These are phyloP conservation scores for Solen grandis DNA, from an alignment of 1,140 invertebrate genomes.

Conservation along the genomic window DNA sequence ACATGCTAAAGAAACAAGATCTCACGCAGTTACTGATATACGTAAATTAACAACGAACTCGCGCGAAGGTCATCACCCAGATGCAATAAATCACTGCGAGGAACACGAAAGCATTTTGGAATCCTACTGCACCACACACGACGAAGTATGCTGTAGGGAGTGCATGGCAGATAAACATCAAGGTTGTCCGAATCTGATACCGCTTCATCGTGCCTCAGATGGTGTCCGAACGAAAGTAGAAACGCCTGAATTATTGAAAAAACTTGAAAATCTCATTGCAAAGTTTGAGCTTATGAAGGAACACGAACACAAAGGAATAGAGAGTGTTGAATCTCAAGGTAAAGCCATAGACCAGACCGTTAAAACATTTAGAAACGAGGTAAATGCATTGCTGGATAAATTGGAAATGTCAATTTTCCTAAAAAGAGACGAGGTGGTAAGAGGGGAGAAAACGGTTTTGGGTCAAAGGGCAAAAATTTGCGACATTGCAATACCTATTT, in stretches of 20 bases:
- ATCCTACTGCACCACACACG: constrained; percentile 12
- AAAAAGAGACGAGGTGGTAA: constrained; percentile 43
- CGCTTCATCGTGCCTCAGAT: neutral
- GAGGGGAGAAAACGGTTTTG: constrained; percentile 25
- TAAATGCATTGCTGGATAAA: constrained; percentile 47
- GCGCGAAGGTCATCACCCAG: neutral
- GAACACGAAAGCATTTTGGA: constrained; percentile 32
- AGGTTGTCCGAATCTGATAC: constrained; percentile 6
- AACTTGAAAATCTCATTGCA: neutral
- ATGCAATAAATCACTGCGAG: constrained; percentile 26
- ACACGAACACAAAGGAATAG: constrained; percentile 20
- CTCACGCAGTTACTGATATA: neutral
- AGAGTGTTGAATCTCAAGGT: constrained; percentile 16
- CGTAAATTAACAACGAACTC: neutral
- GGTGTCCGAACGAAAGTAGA: neutral
- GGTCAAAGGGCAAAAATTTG: constrained; percentile 33
- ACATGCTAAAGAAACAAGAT: neutral
- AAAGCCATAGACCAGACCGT: constrained; percentile 37
- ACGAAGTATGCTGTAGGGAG: constrained; percentile 25
- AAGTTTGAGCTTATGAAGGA: constrained; percentile 31
- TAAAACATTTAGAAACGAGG: constrained; percentile 37
- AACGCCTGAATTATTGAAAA: neutral
- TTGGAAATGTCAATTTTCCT: constrained; percentile 22
- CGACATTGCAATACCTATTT: constrained; percentile 28
- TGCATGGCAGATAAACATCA: constrained; percentile 14